Conservation (phyloP, 2,888 invertebrate genomes). For the Drosophila austrosaltans region DNA sequence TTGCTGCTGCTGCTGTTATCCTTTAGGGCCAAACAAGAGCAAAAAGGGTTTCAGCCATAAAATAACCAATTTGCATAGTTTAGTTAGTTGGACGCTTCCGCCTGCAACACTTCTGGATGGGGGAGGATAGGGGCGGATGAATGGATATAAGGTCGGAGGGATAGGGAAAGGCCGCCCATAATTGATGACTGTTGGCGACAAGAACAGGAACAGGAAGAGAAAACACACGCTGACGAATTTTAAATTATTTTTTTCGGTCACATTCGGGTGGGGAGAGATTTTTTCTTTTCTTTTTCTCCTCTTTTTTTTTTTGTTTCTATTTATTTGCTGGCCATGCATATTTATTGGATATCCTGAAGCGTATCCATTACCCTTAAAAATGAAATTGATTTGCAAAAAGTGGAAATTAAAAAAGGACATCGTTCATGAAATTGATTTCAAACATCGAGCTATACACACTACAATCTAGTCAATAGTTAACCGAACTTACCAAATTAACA, state of each 20-base stretch:
- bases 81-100: constrained; percentile 81
- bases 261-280: too few relatives aligned
- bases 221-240: constrained; percentile 50
- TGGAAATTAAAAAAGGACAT: not conserved
- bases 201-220: constrained; percentile 47
- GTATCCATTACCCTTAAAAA: constrained; percentile 13
- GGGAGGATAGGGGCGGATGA: not conserved
- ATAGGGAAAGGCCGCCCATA: constrained; percentile 18
- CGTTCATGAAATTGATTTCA: constrained; percentile 1
- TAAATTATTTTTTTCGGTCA: constrained; percentile 50
- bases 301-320: constrained; percentile 21
- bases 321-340: constrained; percentile 11
- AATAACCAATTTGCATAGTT: constrained; percentile 82
- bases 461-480: not conserved
- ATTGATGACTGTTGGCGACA: constrained; percentile 28
- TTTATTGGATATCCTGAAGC: constrained; percentile 14
- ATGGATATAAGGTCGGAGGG: too few relatives aligned
- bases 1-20: constrained; percentile 31
- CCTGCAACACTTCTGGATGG: constrained; percentile 64
- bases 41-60: constrained; percentile 71
- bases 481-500: not conserved
- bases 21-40: constrained; percentile 31
- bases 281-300: constrained; percentile 14
- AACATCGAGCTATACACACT: not conserved
- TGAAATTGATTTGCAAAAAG: constrained; percentile 6